Conservation (phyloP, 64 coral and sea anemone species). For the Astreopora myriophthalma region DNA sequence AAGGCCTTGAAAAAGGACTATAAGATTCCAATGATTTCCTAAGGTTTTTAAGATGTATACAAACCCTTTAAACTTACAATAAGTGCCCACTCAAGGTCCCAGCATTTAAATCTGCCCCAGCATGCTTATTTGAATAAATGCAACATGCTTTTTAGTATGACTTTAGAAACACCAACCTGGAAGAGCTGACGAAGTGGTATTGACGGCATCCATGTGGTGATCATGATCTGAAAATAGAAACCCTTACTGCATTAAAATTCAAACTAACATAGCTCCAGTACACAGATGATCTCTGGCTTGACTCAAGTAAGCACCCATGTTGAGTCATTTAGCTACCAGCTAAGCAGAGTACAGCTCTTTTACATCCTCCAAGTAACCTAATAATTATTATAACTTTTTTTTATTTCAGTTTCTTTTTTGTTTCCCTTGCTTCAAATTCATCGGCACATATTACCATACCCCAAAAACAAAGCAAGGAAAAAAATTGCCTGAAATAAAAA, state of each 20-base stretch:
- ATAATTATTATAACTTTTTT: not conserved
- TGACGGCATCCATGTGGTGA: constrained; percentile 9
- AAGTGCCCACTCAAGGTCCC: constrained; percentile 23
- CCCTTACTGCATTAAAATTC: constrained; percentile 7
- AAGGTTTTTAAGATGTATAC: constrained; percentile 15
- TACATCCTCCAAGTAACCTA: too few relatives aligned
- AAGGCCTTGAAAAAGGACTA: constrained; percentile 9
- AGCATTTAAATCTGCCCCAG: not conserved
- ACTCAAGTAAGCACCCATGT: constrained; percentile 7
- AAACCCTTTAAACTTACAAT: constrained; percentile 15
- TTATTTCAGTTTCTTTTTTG: not conserved
- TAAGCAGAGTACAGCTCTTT: not conserved
- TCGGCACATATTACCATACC: not conserved
- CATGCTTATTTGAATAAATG: constrained; percentile 6
- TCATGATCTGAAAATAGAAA: constrained; percentile 23
- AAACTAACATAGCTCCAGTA: constrained; percentile 18
- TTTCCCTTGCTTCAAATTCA: not conserved
- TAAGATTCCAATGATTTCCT: constrained; percentile 1
- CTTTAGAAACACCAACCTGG: constrained; percentile 17
- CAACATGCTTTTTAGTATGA: constrained; percentile 1
- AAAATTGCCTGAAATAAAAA: not conserved
- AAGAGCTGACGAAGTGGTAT: constrained; percentile 17
- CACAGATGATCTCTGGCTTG: not conserved
- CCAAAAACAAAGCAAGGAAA: constrained; percentile 4
- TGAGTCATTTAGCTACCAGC: not conserved